These are phyloP conservation scores for Malurus elegans DNA, from an alignment of 2,113 vertebrate genomes.

Conservation along the genomic window DNA sequence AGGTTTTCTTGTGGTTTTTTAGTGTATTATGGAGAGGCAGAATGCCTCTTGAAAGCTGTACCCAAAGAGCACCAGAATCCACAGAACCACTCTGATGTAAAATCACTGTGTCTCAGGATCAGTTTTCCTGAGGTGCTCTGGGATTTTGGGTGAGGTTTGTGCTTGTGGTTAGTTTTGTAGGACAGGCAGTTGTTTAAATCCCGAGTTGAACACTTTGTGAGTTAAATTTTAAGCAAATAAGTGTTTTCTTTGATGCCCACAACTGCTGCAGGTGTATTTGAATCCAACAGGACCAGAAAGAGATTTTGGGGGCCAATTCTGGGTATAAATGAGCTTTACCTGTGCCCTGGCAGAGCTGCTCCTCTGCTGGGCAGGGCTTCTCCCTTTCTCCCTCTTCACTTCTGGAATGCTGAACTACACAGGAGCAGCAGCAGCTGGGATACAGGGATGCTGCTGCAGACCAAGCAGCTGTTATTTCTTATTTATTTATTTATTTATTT, in stretches of 20 bases:
- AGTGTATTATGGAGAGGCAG: not conserved
- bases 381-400: not conserved
- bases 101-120: accelerated
- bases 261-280: not conserved
- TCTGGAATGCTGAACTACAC: not conserved
- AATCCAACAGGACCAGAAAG: not conserved
- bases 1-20: not conserved
- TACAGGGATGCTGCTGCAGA: not conserved
- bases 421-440: not conserved
- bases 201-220: not conserved
- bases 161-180: not conserved
- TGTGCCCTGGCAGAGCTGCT: not conserved
- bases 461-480: not conserved
- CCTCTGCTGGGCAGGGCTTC: not conserved
- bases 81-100: accelerated
- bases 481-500: not conserved
- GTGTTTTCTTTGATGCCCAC: not conserved
- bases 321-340: not conserved
- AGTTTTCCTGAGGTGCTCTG: not conserved
- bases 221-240: not conserved
- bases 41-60: not conserved
- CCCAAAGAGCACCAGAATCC: not conserved
- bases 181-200: too few relatives aligned
- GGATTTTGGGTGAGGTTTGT: not conserved
- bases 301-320: not conserved